Evolutionary conservation across 1,140 invertebrate species (phyloP).

Genomic region (Danaus melanippus): DNA sequence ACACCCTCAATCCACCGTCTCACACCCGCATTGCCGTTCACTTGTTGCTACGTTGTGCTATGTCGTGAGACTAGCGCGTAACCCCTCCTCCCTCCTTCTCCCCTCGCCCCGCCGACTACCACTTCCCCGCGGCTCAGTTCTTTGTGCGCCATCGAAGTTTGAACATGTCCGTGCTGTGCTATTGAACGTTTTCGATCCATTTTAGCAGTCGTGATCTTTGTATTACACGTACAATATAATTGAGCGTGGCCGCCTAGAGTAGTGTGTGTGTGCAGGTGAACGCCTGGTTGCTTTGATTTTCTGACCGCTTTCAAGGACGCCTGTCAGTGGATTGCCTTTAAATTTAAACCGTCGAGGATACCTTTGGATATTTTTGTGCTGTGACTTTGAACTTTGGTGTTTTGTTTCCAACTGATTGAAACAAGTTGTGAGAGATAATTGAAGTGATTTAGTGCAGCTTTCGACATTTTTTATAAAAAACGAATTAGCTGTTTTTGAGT

Average conservation of each 20-base stretch:
- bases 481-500: constrained; percentile 8
- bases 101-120: constrained; percentile 40
- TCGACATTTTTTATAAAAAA: constrained; percentile 15
- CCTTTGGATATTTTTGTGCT: constrained; percentile 45
- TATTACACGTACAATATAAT: constrained; percentile 27
- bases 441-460: constrained; percentile 23
- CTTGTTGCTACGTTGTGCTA: constrained; percentile 68
- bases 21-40: constrained; percentile 60
- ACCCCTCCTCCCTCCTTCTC: constrained; percentile 25
- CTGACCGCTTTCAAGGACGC: constrained; percentile 47
- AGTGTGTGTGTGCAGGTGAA: constrained; percentile 53
- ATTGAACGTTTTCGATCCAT: constrained; percentile 32
- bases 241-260: constrained; percentile 40
- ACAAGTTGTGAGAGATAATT: constrained; percentile 16
- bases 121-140: constrained; percentile 64
- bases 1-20: constrained; percentile 9
- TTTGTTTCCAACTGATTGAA: constrained; percentile 3
- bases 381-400: constrained; percentile 32
- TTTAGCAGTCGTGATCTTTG: constrained; percentile 46
- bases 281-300: constrained; percentile 37
- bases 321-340: constrained; percentile 35
- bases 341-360: constrained; percentile 36
- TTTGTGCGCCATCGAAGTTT: constrained; percentile 58
- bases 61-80: constrained; percentile 48
- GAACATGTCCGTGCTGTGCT: constrained; percentile 42